Conservation (phyloP, 2,113 vertebrate species). For the Callorhinus ursinus region DNA sequence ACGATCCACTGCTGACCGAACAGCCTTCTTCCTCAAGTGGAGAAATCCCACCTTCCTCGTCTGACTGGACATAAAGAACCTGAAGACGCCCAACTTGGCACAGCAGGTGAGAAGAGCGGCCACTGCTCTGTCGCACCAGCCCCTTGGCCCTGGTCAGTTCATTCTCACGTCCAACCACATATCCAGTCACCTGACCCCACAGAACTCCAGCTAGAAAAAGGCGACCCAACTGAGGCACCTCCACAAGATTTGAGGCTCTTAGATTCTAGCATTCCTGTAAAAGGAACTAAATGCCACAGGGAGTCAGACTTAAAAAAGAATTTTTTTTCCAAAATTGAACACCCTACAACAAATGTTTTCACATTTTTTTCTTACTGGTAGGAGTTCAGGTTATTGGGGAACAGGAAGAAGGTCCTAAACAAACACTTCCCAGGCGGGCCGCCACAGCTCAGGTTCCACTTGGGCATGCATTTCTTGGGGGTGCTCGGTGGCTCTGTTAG, state of each 20-base stretch:
- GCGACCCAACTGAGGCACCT: not conserved
- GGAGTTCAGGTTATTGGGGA: not conserved
- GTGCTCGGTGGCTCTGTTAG: not conserved
- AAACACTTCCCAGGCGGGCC: not conserved
- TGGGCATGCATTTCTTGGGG: not conserved
- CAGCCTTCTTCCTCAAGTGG: not conserved
- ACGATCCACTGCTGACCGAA: not conserved
- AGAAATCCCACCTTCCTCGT: not conserved
- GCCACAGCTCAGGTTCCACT: not conserved
- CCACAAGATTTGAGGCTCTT: not conserved
- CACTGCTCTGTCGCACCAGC: not conserved
- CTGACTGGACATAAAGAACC: not conserved
- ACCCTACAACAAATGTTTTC: not conserved
- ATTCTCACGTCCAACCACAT: not conserved
- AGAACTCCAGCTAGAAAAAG: not conserved
- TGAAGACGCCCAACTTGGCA: not conserved
- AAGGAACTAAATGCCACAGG: not conserved
- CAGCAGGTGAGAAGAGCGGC: accelerated
- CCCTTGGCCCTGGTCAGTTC: not conserved
- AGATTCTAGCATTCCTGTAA: not conserved
- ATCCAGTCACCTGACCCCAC: too few species aligned
- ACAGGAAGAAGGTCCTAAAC: not conserved
- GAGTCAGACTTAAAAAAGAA: not conserved
- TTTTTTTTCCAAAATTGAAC: not conserved
- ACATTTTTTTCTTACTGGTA: not conserved